Conservation (phyloP, 2,113 vertebrate genomes). For the Zosterops borbonicus region DNA sequence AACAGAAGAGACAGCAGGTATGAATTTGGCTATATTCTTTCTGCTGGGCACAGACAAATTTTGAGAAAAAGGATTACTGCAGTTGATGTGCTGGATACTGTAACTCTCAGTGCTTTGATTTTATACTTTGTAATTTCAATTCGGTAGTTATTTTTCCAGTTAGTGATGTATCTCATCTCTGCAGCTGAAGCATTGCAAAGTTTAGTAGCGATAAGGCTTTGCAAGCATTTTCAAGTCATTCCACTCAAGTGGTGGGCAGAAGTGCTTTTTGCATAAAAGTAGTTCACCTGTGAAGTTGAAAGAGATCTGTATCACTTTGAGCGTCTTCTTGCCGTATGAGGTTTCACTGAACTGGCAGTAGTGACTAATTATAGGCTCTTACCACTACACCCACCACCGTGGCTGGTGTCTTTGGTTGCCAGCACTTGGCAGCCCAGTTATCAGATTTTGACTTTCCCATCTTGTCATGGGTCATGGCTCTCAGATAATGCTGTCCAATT, state of each 20-base stretch:
- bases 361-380: neutral
- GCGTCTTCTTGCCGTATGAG: neutral
- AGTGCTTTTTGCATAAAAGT: neutral
- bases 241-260: constrained; percentile 2
- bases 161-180: neutral
- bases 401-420: neutral
- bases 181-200: neutral
- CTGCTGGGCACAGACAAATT: neutral
- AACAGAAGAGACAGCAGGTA: neutral
- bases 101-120: neutral
- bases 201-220: neutral
- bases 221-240: neutral
- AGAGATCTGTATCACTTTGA: neutral
- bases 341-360: neutral
- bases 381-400: neutral
- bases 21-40: neutral
- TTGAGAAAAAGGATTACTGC: neutral
- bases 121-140: neutral
- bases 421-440: neutral
- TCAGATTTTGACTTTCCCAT: neutral
- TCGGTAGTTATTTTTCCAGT: neutral
- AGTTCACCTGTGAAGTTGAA: neutral
- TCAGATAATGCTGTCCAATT: neutral
- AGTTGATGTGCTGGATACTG: neutral
- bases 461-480: neutral